Percentiles rank a stretch among this genome's conserved stretches.
These are phyloP conservation scores for Cepphus grylle DNA, from an alignment of 2,113 vertebrate species.

Conservation along the genomic window DNA sequence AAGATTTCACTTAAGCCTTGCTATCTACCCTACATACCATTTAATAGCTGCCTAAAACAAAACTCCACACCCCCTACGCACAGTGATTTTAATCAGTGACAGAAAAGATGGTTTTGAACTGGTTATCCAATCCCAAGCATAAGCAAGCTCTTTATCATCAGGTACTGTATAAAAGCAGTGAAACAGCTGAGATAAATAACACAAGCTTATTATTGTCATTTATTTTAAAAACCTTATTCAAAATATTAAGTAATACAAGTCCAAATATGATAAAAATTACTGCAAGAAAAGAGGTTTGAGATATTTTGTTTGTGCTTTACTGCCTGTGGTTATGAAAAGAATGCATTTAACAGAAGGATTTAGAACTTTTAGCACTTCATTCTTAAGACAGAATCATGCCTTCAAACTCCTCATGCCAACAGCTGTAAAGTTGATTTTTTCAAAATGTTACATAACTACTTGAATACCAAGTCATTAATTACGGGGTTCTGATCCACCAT, in stretches of 20 bases:
- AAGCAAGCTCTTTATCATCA: neutral
- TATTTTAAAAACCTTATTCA: slow-evolving; percentile 79
- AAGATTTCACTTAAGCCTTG: neutral
- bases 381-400: neutral
- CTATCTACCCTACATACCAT: neutral
- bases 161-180: neutral
- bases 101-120: neutral
- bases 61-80: neutral
- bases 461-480: slow-evolving; percentile 44
- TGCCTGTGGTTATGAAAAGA: neutral
- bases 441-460: neutral
- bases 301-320: slow-evolving; percentile 53
- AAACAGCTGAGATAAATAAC: neutral
- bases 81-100: neutral
- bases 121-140: neutral
- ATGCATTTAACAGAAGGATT: neutral
- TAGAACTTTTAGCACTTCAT: neutral
- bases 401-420: neutral
- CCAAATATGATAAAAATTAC: slow-evolving; percentile 72
- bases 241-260: slow-evolving; percentile 77
- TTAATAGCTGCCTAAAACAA: neutral
- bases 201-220: slow-evolving; percentile 50
- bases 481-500: slow-evolving; percentile 11
- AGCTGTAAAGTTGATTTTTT: neutral
- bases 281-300: slow-evolving; percentile 57